Evolutionary conservation across 2,113 vertebrate species (phyloP).

Genomic region (Microcebus murinus): DNA sequence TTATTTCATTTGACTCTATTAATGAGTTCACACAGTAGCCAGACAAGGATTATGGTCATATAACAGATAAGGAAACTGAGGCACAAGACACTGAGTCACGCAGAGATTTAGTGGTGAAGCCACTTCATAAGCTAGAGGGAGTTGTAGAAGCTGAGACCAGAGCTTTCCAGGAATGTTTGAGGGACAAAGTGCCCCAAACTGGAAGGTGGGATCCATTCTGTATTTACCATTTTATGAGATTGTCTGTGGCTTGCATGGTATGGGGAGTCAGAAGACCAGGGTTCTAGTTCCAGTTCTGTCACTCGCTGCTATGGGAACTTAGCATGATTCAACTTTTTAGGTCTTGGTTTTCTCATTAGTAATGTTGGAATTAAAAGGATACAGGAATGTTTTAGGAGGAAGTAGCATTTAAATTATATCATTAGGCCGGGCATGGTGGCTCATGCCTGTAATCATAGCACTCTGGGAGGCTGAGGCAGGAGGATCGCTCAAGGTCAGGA

Average conservation of each 20-base stretch:
- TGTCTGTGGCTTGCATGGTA: background rate
- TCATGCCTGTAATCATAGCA: too few relatives aligned
- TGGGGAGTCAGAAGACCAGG: background rate
- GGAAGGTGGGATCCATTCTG: background rate
- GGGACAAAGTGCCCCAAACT: background rate
- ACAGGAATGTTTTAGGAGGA: background rate
- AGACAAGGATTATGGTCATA: background rate
- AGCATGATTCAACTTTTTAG: background rate
- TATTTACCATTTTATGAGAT: background rate
- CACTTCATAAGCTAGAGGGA: background rate
- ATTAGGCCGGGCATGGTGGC: background rate
- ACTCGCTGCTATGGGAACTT: background rate
- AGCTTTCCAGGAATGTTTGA: background rate
- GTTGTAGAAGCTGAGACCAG: background rate
- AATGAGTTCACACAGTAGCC: background rate
- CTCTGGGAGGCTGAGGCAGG: too few relatives aligned
- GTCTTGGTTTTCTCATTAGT: background rate
- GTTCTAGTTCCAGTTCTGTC: background rate
- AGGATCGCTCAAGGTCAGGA: too few relatives aligned
- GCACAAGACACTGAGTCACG: background rate
- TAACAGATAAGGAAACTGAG: background rate
- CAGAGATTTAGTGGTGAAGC: background rate
- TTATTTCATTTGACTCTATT: background rate
- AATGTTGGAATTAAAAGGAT: background rate
- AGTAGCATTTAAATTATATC: background rate